Percentiles rank a stretch among this genome's conserved stretches.
Conservation (phyloP, 2,113 vertebrate species). For the Anguilla japonica region DNA sequence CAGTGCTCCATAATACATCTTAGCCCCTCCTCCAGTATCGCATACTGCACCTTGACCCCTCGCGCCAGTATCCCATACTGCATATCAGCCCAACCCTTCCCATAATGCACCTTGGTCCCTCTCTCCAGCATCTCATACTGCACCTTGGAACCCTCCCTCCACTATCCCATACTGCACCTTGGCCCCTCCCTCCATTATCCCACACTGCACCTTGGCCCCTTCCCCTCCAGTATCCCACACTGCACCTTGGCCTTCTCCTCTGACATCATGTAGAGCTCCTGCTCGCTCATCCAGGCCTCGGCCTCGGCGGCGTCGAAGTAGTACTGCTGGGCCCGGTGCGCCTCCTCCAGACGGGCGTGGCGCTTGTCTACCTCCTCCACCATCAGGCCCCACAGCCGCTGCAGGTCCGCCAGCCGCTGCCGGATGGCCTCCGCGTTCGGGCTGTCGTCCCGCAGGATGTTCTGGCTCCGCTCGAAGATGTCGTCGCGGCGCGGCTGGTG, state of each 20-base stretch:
- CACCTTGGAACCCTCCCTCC: background rate
- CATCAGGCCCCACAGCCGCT: constrained; percentile 82
- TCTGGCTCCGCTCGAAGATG: constrained; percentile 87
- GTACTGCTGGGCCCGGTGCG: constrained; percentile 92
- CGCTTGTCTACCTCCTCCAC: constrained; percentile 83
- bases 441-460: constrained; percentile 76
- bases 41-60: constrained; percentile 79
- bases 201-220: background rate
- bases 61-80: background rate
- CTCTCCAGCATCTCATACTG: background rate
- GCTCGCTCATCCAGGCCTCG: constrained; percentile 98
- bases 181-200: background rate
- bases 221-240: background rate
- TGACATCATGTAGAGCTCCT: constrained; percentile 99
- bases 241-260: constrained; percentile 96
- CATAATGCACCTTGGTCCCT: too few relatives aligned
- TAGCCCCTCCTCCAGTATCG: background rate
- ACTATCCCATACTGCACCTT: background rate
- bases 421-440: constrained; percentile 75
- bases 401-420: constrained; percentile 79
- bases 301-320: constrained; percentile 94
- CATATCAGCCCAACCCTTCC: too few relatives aligned
- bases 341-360: constrained; percentile 84
- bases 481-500: constrained; percentile 92
- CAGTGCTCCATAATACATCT: too few relatives aligned